These are phyloP conservation scores for Mormyrops attenuatus DNA, from an alignment of 2,797 vertebrate genomes.

Conservation along the genomic window DNA sequence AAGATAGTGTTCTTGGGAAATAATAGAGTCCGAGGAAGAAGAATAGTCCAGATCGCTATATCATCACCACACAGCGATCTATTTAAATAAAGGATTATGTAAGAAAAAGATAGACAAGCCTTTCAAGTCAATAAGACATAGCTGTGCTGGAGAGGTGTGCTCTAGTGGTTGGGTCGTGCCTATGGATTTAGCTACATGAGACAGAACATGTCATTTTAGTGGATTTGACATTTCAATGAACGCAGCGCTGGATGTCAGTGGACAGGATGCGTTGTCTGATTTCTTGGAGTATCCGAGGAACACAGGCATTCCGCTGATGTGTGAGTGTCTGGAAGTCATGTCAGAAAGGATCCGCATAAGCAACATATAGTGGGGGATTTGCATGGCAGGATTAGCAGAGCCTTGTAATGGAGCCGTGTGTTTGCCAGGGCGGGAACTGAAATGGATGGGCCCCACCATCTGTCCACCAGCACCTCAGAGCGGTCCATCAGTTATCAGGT, in stretches of 20 bases:
- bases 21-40: neutral
- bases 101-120: slow-evolving; percentile 1
- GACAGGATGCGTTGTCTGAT: neutral
- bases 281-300: neutral
- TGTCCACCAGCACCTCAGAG: slow-evolving; percentile 37
- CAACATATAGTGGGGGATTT: slow-evolving; percentile 63
- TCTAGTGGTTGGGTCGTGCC: neutral
- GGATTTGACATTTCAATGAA: neutral
- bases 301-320: slow-evolving; percentile 46
- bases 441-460: slow-evolving; percentile 46
- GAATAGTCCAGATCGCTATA: neutral
- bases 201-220: neutral
- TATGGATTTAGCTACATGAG: neutral
- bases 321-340: slow-evolving; percentile 62
- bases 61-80: slow-evolving; percentile 20
- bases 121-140: neutral
- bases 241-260: no score
- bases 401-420: slow-evolving; percentile 60
- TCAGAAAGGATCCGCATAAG: slow-evolving; percentile 66
- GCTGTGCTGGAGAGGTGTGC: neutral
- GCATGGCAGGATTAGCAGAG: slow-evolving; percentile 63
- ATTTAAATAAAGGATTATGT: slow-evolving; percentile 23
- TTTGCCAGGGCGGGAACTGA: slow-evolving; percentile 42
- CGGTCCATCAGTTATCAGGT: slow-evolving; percentile 40
- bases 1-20: slow-evolving; percentile 16